phyloP scores from a whole-genome alignment of 2,888 invertebrate species.

The Cinara cedri region DNA sequence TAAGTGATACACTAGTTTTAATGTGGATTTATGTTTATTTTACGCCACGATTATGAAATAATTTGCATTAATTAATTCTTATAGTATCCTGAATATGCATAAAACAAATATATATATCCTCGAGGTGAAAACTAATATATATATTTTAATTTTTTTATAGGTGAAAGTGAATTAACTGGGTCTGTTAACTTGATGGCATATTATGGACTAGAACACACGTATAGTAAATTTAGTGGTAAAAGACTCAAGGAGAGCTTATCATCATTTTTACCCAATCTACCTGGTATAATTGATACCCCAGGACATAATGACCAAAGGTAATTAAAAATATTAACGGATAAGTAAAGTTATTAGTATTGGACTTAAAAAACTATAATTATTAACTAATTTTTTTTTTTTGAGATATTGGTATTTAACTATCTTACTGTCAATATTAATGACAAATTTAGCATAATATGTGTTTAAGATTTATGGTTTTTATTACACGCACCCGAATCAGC shows the following conservation, averaged over 20 bases:
- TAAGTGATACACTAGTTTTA: no score
- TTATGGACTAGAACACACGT: constrained; percentile 95
- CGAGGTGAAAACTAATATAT: not conserved
- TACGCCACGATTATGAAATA: no score
- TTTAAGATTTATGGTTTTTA: no score
- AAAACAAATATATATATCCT: not conserved
- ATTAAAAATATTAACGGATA: constrained; percentile 46
- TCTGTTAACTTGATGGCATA: constrained; percentile 96
- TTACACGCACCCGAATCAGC: no score
- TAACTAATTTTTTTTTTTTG: no score
- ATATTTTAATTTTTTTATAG: constrained; percentile 65
- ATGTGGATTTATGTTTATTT: no score
- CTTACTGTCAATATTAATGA: no score
- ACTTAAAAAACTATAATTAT: no score
- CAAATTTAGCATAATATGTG: no score
- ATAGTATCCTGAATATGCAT: no score
- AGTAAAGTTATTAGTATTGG: not conserved
- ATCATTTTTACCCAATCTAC: constrained; percentile 92
- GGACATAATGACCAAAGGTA: constrained; percentile 76
- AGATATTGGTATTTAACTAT: no score
- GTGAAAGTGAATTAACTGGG: constrained; percentile 90
- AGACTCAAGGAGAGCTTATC: constrained; percentile 94
- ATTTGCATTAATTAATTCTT: no score
- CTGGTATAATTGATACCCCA: constrained; percentile 93
- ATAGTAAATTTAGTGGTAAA: constrained; percentile 96